A percentile compares a stretch with the other conserved stretches of the same genome.
These are phyloP conservation scores for Pachliopta kotzebuea DNA, from an alignment of 2,888 invertebrate genomes.

Conservation along the genomic window DNA sequence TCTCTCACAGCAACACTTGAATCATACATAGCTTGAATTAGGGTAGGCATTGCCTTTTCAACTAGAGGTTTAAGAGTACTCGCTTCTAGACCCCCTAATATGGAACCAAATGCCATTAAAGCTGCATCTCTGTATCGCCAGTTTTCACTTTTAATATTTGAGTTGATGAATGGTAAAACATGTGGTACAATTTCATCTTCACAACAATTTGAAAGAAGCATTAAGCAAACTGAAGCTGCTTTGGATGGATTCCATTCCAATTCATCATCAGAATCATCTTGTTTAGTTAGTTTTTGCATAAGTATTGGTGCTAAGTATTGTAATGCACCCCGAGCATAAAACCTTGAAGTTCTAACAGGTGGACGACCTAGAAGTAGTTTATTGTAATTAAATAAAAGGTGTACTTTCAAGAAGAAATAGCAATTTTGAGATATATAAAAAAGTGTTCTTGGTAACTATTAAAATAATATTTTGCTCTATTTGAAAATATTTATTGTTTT, in stretches of 20 bases:
- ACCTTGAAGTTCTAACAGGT: conserved; percentile 95
- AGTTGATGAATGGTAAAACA: conserved; percentile 97
- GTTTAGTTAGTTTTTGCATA: conserved; percentile 96
- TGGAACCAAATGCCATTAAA: conserved; percentile 98
- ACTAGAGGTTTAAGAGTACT: conserved; percentile 94
- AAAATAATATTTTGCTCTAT: too few species aligned
- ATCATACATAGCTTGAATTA: conserved; percentile 97
- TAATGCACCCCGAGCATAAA: conserved; percentile 99
- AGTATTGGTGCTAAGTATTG: conserved; percentile 97
- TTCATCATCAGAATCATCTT: conserved; percentile 98
- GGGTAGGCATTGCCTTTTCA: conserved; percentile 97
- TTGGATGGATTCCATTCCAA: conserved; percentile 99
- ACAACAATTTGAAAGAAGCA: conserved; percentile 98
- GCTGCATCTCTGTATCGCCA: conserved; percentile 98
- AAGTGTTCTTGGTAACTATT: too few species aligned
- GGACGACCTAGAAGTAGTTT: conserved; percentile 85
- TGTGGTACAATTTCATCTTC: conserved; percentile 98
- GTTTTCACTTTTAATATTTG: conserved; percentile 94
- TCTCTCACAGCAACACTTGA: conserved; percentile 96
- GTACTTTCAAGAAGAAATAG: too few species aligned
- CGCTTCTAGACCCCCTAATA: conserved; percentile 94
- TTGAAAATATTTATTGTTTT: too few species aligned
- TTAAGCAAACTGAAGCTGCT: conserved; percentile 98
- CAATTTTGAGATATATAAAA: too few species aligned
- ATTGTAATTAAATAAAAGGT: not conserved